A percentile compares a stretch with the other conserved stretches of the same genome.
phyloP scores from a whole-genome alignment of 2,113 vertebrate species.

The Ahaetulla prasina region DNA sequence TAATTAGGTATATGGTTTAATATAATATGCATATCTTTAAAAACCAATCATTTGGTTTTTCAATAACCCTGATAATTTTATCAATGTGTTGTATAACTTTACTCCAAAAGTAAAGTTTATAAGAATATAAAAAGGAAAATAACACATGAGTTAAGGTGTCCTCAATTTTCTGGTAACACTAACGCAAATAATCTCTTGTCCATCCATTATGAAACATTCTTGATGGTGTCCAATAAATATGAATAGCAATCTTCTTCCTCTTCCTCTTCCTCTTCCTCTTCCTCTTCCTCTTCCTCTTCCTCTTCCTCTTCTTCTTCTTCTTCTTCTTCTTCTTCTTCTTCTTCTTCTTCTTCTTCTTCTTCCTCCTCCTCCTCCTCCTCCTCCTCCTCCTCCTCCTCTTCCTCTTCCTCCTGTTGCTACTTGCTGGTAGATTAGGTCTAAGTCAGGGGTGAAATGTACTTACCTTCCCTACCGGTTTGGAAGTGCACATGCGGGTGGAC shows the following conservation, averaged over 20 bases:
- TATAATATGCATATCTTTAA: background rate
- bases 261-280: too few species aligned
- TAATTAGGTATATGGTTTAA: background rate
- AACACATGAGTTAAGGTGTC: background rate
- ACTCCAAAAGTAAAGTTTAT: too few species aligned
- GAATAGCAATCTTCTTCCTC: background rate
- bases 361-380: too few species aligned
- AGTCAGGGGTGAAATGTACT: too few species aligned
- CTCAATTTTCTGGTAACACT: background rate
- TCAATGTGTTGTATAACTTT: background rate
- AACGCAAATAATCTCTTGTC: background rate
- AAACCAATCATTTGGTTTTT: background rate
- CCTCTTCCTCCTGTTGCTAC: background rate
- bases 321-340: background rate
- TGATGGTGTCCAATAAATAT: background rate
- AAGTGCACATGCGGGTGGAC: too few species aligned
- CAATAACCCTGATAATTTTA: background rate
- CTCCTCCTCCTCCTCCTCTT: background rate
- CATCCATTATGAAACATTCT: background rate
- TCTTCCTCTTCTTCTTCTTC: background rate
- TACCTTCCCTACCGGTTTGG: too few species aligned
- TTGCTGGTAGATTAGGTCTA: background rate
- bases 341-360: too few species aligned
- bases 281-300: background rate
- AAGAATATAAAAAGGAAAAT: background rate